Base-by-base conservation (phyloP, 2,113 vertebrate genomes). In the Ammodytes marinus region DNA sequence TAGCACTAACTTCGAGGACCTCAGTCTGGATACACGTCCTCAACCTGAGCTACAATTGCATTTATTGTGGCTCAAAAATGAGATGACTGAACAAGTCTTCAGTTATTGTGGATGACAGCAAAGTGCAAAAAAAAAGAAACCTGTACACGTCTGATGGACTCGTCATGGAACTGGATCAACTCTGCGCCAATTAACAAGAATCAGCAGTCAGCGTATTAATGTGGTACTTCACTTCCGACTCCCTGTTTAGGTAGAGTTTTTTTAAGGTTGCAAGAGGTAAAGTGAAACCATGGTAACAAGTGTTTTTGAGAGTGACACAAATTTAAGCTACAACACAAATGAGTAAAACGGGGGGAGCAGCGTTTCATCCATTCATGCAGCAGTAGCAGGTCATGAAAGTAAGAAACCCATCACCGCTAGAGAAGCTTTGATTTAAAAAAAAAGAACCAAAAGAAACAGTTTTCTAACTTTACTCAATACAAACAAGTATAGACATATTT, bases 311-410 rank as follows among this genome's bases (percentile, higher is more conserved):
- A 60, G 58, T 83, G 49, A 85, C 77, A 87, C 50, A 19, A 80
- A 77, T 66, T 84, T 72, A 79, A 91, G 81, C 72, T 74, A 90
- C 78, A 81, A 83, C 72, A 88, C 75, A 86, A 82, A 84, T 76
- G 55, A 86, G 54, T 85, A 86, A 86, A 86, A 87, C 47, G n/a
- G 61, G 61, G 57, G 13, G 50, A 27, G 69, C 79, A 79, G 85
- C 79, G 83, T 88, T 84, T 92, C 76, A 79, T 87, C 74, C 74
- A 54, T 86, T 88, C 75, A 85, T 88, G 87, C 76, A 81, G 89
- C 80, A 82, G 88, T 82, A 78, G 78, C 8, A 53, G 79, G 76
- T 77, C 52, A 53, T 54, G n/a, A 86, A 61, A 81, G 15, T 59
- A 74, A 80, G 61, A 74, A 63, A 71, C 75, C 78, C 74, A 89